Evolutionary conservation across 2,888 invertebrate genomes (phyloP), one percentile per base, ranked within the genome.

Genomic region (Scrobipalpa costella): DNA sequence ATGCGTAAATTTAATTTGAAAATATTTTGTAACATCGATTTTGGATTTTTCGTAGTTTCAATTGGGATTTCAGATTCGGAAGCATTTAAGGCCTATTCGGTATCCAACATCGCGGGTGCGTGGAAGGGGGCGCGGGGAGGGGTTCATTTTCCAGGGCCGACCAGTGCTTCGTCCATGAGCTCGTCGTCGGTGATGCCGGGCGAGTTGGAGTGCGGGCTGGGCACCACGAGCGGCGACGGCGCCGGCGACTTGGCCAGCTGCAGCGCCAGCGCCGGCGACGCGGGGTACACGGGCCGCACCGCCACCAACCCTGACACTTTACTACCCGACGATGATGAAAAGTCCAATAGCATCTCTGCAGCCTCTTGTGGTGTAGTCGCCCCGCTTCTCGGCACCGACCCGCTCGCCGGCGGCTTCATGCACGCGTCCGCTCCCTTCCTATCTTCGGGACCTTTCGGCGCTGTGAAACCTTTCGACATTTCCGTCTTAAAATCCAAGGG

Each of bases 181-280:
- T 97, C 97, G 82, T 98, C 97, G 78, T 97, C 97, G 57, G 97
- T 96, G 72, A 96, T 95, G 74, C 95, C 95, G 17, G 96, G 96
- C 7, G 96, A 95, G 71, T 95, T 94, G 33, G 95, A 92, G 76
- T 92, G 92, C n/a, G 93, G 92, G 7, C 95, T 95, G 6, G 94
- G 94, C 59, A 94, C 93, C 50, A 94, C 90, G 55, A 94, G 88
- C 0, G 95, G 94, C 57, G 95, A 94, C 0, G 95, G 95, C 13
- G 95, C 95, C 2, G 95, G 95, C 63, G 95, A 95, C 79, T 96
- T 95, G 52, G 96, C 94, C 67, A 96, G 94, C 79, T 95, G 95
- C 71, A 96, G 93, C 64, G 95, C 94, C 57, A 95, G 93, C 3
- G 95, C 94, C 7, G 95, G 95, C 64, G 95, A 94, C n/a, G 90